A percentile compares a stretch with the other conserved stretches of the same genome.
Evolutionary conservation across 2,888 invertebrate species (phyloP).

Genomic region (Opisthograptis luteolata): DNA sequence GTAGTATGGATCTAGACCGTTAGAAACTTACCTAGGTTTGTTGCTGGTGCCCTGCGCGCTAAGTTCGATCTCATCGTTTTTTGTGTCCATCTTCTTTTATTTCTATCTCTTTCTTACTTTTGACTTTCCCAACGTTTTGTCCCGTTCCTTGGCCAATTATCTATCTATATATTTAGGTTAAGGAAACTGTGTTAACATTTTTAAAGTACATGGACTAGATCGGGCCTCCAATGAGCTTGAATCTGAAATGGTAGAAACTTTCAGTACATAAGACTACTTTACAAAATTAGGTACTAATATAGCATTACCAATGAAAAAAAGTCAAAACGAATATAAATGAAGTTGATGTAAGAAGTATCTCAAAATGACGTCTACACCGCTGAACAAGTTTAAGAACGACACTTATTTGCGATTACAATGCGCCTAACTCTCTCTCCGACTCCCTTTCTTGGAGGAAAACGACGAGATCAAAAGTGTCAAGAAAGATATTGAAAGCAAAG

Average conservation of each 20-base stretch:
- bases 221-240: constrained; percentile 37
- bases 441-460: too few species aligned
- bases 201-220: constrained; percentile 67
- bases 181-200: constrained; percentile 73
- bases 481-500: too few species aligned
- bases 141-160: constrained; percentile 41
- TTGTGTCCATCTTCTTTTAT: constrained; percentile 66
- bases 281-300: too few species aligned
- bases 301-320: background rate
- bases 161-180: constrained; percentile 44
- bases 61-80: constrained; percentile 77
- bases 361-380: too few species aligned
- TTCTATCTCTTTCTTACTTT: constrained; percentile 40
- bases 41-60: constrained; percentile 71
- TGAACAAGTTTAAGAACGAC: too few species aligned
- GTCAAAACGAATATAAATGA: background rate
- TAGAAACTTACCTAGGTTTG: constrained; percentile 62
- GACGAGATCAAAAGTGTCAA: too few species aligned
- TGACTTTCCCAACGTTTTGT: constrained; percentile 37
- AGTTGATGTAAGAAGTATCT: too few species aligned
- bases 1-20: too few species aligned
- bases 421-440: too few species aligned
- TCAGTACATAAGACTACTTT: background rate
- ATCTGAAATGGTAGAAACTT: constrained; percentile 6
- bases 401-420: too few species aligned